Base-by-base conservation (phyloP, 2,888 invertebrate species). In the Spodoptera exigua region DNA sequence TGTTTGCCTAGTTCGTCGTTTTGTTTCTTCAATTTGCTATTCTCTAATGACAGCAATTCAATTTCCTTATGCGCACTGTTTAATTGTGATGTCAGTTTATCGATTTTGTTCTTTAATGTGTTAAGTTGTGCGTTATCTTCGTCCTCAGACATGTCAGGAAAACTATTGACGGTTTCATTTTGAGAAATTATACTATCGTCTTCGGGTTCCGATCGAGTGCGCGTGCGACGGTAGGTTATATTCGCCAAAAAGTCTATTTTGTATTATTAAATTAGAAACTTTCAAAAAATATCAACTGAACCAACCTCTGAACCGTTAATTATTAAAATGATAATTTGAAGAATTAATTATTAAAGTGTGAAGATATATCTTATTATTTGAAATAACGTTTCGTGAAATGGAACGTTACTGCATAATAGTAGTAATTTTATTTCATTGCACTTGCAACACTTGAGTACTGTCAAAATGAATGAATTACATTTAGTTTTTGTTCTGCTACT, bases 111-210 rank as follows among this genome's bases (percentile, higher is more conserved):
- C 3, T 35, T 46, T n/a, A 35, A 12, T 17, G 16, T 3, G 16
- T 18, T n/a, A 46, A 35, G 12, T 35, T 34, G 3, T 16, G 27
- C 9, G n/a, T 46, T 17, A 12, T 46, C 35, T 7, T 46, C 46
- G 17, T 46, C 46, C 5, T 46, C 46, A 17, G 46, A 46, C 17
- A 46, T 46, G 4, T 35, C 46, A 7, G 46, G 46, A 34, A 46
- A 5, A 14, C 35, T 46, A 14, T 46, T 46, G 16, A 35, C 3
- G 2, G 46, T 35, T 17, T 7, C 11, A 12, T 46, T 46, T 46
- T 46, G 46, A 2, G 46, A 46, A 2, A 35, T 17, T 13, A 46
- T 36, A 35, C 36, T 44, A 13, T 35, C 35, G 17, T 46, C 27
- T 12, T 34, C 17, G 12, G 17, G 46, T 35, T 46, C 46, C 0